Evolutionary conservation across 2,113 vertebrate species (phyloP).

Genomic region (Tragelaphus buxtoni): DNA sequence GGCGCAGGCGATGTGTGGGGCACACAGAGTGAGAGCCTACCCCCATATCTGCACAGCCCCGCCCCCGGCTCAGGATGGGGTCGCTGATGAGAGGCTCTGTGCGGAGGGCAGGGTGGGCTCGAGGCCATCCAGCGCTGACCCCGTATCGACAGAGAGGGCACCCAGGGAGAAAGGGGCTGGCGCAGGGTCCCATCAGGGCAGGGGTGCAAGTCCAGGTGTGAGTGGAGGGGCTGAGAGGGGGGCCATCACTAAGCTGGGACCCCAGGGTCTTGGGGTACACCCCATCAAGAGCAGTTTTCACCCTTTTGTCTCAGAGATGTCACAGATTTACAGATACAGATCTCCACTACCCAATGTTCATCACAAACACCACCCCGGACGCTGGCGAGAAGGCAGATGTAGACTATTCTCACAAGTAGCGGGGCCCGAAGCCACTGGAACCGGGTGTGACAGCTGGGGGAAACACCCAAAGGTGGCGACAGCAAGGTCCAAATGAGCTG

Average conservation of each 20-base stretch:
- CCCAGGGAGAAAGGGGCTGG: background rate
- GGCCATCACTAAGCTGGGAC: background rate
- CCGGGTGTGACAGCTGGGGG: accelerated
- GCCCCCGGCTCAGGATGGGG: accelerated
- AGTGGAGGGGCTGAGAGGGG: background rate
- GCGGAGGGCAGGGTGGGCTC: background rate
- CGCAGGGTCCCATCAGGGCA: background rate
- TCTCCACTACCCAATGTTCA: background rate
- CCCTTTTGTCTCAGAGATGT: background rate
- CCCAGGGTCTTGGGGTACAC: background rate
- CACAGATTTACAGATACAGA: accelerated
- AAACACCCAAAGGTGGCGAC: background rate
- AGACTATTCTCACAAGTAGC: accelerated
- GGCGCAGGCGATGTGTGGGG: accelerated
- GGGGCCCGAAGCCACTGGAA: background rate
- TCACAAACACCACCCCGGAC: accelerated
- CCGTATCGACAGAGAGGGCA: accelerated
- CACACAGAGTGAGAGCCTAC: accelerated
- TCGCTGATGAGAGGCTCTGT: background rate
- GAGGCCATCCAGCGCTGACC: background rate
- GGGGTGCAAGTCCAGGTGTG: accelerated
- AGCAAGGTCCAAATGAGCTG: background rate
- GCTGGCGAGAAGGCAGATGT: accelerated
- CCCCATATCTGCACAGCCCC: accelerated
- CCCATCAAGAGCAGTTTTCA: background rate